Evolutionary conservation across 2,888 invertebrate species (phyloP).

Genomic region (Oscheius sp.): DNA sequence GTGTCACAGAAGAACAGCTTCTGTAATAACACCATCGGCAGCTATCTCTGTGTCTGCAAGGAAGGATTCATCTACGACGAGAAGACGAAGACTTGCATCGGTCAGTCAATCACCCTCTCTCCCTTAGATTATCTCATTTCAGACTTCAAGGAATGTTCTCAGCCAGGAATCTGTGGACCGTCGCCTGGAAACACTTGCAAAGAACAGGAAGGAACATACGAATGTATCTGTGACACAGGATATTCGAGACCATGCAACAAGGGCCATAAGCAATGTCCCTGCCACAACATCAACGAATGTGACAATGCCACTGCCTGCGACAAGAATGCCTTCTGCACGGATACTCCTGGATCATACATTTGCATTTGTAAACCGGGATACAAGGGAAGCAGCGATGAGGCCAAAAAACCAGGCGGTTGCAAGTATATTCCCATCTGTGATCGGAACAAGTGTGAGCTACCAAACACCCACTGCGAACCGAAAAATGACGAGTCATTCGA

Average conservation of each 20-base stretch:
- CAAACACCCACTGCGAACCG: conserved; percentile 1
- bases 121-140: background rate
- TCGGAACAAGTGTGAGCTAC: background rate
- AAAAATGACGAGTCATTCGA: background rate
- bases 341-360: conserved; percentile 17
- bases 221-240: background rate
- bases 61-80: background rate
- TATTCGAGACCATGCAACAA: conserved; percentile 31
- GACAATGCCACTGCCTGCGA: background rate
- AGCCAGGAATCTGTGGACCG: background rate
- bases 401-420: background rate
- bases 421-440: background rate
- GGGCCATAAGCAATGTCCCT: background rate
- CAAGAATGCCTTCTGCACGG: conserved; percentile 4
- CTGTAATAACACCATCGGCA: conserved; percentile 23
- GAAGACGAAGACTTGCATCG: background rate
- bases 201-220: background rate
- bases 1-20: background rate
- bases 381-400: background rate
- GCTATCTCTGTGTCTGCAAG: conserved; percentile 2
- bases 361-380: conserved; percentile 10
- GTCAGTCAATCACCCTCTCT: background rate
- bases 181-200: conserved; percentile 1
- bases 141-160: conserved; percentile 11
- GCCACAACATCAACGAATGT: conserved; percentile 20